phyloP scores from a whole-genome alignment of 2,113 vertebrate species.

The Odobenus rosmarus region DNA sequence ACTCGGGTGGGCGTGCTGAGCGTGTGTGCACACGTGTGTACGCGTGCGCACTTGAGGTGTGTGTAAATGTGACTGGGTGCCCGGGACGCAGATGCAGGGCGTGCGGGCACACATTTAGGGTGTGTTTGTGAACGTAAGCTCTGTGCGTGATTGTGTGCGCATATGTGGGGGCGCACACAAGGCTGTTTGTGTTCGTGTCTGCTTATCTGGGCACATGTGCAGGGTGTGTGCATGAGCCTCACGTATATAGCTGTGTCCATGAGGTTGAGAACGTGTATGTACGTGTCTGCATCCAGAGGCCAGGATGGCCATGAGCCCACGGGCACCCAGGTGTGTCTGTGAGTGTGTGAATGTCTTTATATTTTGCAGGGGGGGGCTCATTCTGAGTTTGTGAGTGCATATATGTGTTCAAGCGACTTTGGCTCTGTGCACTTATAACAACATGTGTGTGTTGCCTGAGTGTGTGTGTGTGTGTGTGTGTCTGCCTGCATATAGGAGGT shows the following conservation, averaged over 20 bases:
- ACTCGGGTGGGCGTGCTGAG: neutral
- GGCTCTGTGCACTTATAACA: too few species aligned
- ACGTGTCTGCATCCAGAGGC: neutral
- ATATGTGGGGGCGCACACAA: fast-evolving
- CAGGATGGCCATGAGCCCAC: neutral
- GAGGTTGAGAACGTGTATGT: neutral
- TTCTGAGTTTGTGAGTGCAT: neutral
- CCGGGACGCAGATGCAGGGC: neutral
- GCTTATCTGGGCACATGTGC: too few species aligned
- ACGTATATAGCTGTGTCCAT: fast-evolving
- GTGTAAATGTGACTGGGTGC: fast-evolving
- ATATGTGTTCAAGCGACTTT: neutral
- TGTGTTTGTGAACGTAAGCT: too few species aligned
- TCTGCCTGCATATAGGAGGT: neutral
- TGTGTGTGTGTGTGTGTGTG: neutral
- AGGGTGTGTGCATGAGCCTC: too few species aligned
- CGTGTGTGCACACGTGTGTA: neutral
- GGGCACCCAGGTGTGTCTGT: neutral
- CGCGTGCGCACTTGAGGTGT: neutral
- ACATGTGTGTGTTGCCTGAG: neutral
- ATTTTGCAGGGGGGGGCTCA: too few species aligned
- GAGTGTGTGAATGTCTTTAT: neutral
- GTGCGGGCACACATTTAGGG: fast-evolving
- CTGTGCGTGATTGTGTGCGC: fast-evolving
- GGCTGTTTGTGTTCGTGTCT: fast-evolving